These are phyloP conservation scores for Hydrozoanthus tunicans DNA, from an alignment of 64 coral and sea anemone genomes.

Conservation along the genomic window DNA sequence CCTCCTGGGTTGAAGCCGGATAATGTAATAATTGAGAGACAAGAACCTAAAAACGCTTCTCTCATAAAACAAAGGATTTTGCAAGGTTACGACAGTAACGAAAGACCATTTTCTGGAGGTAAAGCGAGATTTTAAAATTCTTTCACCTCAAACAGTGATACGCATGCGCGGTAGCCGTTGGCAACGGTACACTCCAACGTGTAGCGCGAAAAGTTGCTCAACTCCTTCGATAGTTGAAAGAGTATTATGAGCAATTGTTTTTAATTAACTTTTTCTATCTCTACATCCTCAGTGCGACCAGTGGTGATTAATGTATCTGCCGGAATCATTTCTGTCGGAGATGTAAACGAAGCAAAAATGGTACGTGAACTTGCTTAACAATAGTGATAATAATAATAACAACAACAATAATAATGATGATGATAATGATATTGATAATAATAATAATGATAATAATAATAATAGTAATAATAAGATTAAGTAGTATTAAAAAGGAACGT, in stretches of 20 bases:
- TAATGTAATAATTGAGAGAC: neutral
- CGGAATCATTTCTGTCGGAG: constrained; percentile 29
- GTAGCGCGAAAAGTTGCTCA: neutral
- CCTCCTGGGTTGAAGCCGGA: neutral
- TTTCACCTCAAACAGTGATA: too few species aligned
- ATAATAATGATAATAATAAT: too few species aligned
- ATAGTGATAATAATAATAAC: neutral
- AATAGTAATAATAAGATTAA: too few species aligned
- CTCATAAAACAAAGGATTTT: constrained; percentile 8
- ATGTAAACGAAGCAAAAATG: constrained; percentile 51
- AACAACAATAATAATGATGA: neutral
- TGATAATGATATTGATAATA: neutral
- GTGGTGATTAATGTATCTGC: constrained; percentile 30
- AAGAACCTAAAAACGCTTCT: constrained; percentile 10
- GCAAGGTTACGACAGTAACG: constrained; percentile 9
- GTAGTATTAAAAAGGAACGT: too few species aligned
- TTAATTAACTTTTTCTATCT: neutral
- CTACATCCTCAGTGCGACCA: neutral
- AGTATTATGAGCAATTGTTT: too few species aligned
- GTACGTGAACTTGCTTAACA: neutral
- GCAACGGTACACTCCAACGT: too few species aligned
- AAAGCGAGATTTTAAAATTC: neutral
- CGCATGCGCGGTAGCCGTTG: too few species aligned
- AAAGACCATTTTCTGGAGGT: constrained; percentile 38
- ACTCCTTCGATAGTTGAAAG: neutral